phyloP scores from a whole-genome alignment of 2,888 invertebrate species.

The Tupiocoris notatus region DNA sequence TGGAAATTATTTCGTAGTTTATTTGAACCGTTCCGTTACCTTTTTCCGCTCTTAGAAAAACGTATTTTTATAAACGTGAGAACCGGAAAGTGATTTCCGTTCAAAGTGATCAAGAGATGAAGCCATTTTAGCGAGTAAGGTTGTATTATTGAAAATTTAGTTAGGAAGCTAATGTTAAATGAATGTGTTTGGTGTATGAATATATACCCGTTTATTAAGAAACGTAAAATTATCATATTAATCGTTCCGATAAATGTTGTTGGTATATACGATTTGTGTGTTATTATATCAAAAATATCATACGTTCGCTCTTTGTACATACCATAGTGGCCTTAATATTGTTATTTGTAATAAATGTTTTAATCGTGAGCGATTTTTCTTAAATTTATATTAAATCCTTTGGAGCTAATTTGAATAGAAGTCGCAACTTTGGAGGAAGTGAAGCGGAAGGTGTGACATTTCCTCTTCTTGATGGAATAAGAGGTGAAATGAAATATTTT shows the following conservation, averaged over 20 bases:
- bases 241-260: constrained; percentile 37
- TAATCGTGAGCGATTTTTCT: constrained; percentile 1
- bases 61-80: constrained; percentile 25
- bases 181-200: constrained; percentile 20
- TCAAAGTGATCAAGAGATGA: constrained; percentile 2
- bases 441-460: too few species aligned
- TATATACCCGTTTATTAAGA: not conserved
- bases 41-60: not conserved
- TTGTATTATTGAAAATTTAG: not conserved
- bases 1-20: too few species aligned
- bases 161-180: not conserved
- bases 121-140: not conserved
- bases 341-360: constrained; percentile 43
- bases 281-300: constrained; percentile 22
- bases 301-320: constrained; percentile 40
- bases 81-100: constrained; percentile 18
- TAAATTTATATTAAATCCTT: too few species aligned
- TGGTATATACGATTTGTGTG: constrained; percentile 24
- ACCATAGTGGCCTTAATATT: constrained; percentile 44
- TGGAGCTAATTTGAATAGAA: too few species aligned
- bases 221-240: constrained; percentile 1
- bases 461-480: too few species aligned
- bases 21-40: too few species aligned
- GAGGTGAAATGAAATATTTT: too few species aligned
- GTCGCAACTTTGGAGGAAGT: too few species aligned